Conservation (phyloP, 2,888 invertebrate genomes). For the Lymantria monacha region DNA sequence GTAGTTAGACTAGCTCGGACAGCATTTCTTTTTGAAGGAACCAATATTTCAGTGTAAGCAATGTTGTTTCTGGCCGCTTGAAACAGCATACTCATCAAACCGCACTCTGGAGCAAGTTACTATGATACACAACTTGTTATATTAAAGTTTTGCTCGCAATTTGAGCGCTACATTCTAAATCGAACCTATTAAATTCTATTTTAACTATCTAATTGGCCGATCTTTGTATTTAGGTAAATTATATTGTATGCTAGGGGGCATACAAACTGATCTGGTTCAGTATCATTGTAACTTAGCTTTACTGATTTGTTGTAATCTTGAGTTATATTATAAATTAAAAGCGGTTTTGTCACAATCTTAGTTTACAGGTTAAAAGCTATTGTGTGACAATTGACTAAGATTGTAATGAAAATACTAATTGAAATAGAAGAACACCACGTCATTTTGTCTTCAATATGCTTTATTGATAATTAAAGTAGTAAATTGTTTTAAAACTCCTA, state of each 20-base stretch:
- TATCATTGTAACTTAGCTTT: constrained; percentile 29
- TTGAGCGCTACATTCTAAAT: constrained; percentile 6
- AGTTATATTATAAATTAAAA: constrained; percentile 25
- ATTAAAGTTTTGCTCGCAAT: constrained; percentile 22
- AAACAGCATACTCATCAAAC: constrained; percentile 62
- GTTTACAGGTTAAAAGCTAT: constrained; percentile 16
- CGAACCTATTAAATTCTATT: neutral
- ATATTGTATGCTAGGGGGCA: neutral
- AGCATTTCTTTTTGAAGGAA: constrained; percentile 36
- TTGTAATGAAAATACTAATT: neutral
- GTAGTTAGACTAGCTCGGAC: constrained; percentile 69
- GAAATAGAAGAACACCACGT: neutral
- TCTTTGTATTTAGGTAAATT: neutral
- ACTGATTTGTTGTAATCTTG: constrained; percentile 20
- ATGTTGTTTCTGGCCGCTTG: constrained; percentile 71
- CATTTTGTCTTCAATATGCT: constrained; percentile 27
- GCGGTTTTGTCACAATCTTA: constrained; percentile 42
- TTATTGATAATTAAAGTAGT: constrained; percentile 27
- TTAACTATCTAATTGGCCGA: neutral
- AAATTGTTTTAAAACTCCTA: constrained; percentile 16
- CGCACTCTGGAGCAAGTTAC: constrained; percentile 47
- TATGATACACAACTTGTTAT: constrained; percentile 37
- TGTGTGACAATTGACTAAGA: constrained; percentile 7
- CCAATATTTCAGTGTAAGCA: constrained; percentile 51
- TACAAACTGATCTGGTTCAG: constrained; percentile 30